Conservation (phyloP, 2,113 vertebrate genomes). For the Eulemur macaco region DNA sequence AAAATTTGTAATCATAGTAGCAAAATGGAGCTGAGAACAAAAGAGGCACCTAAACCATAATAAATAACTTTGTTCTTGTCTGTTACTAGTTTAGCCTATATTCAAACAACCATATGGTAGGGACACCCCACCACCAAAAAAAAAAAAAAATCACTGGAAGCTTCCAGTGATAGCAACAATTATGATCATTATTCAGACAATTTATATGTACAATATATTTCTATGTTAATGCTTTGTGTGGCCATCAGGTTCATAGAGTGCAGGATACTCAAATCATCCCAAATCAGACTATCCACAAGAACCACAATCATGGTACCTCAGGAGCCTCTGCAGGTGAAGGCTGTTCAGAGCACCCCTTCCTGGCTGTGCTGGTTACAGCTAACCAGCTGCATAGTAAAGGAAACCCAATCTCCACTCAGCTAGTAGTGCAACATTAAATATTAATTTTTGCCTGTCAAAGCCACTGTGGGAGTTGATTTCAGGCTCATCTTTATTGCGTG, state of each 20-base stretch:
- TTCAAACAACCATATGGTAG: background rate
- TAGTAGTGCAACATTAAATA: conserved; percentile 63
- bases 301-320: background rate
- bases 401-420: conserved; percentile 37
- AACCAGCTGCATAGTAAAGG: background rate
- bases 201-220: background rate
- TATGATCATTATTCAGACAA: conserved; percentile 9
- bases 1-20: background rate
- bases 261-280: background rate
- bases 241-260: background rate
- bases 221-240: background rate
- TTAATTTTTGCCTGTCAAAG: conserved; percentile 69
- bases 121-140: background rate
- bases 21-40: background rate
- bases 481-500: conserved; percentile 51
- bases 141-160: background rate
- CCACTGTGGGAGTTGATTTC: conserved; percentile 67
- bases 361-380: background rate
- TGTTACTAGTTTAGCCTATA: background rate
- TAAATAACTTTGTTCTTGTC: background rate
- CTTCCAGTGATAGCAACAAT: background rate
- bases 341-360: background rate
- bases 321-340: background rate
- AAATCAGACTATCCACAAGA: background rate
- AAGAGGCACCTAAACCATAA: background rate